Evolutionary conservation across 2,113 vertebrate genomes (phyloP), one percentile per base, ranked within the genome.

Genomic region (Anoura caudifer): DNA sequence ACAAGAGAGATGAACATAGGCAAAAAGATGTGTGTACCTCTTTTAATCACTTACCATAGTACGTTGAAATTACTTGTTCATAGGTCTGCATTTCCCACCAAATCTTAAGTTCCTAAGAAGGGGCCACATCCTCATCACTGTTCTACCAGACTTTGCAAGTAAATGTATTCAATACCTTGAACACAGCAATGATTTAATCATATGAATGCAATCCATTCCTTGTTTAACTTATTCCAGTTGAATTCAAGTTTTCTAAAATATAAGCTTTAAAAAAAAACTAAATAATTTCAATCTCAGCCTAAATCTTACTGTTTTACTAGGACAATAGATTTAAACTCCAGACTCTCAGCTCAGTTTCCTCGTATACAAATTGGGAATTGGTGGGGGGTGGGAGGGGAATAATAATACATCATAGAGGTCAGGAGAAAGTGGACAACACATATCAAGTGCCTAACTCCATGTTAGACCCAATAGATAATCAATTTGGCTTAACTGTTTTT

Each of bases 201-300:
- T 56, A 28, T 22, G 8, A 54, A 61, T 54, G 6, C 15, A 91
- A 69, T 91, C 9, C 3, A 52, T 69, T 38, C 22, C 56, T 70
- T 92, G 79, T 73, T 73, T 72, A 50, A 69, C 7, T 90, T 67
- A 52, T n/a, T 93, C 47, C 31, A n/a, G 7, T 56, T 59, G 26
- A 81, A 38, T 50, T 91, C 67, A 63, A 43, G 13, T 41, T 95
- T 93, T 89, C 69, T 16, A 77, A 89, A 90, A 59, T 73, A 59
- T 26, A 87, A 77, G 43, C 45, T 76, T 87, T 56, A 26, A 80
- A 80, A 76, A 33, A 94, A 94, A 33, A 2, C 4, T 80, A 26
- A 67, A 50, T 79, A 72, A 69, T 82, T 84, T 77, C 56, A 91
- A 91, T 54, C 31, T 3, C n/a, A 73, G 20, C 0, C 13, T 94